phyloP scores from a whole-genome alignment of 1,140 invertebrate genomes.

The Papilio glaucus region DNA sequence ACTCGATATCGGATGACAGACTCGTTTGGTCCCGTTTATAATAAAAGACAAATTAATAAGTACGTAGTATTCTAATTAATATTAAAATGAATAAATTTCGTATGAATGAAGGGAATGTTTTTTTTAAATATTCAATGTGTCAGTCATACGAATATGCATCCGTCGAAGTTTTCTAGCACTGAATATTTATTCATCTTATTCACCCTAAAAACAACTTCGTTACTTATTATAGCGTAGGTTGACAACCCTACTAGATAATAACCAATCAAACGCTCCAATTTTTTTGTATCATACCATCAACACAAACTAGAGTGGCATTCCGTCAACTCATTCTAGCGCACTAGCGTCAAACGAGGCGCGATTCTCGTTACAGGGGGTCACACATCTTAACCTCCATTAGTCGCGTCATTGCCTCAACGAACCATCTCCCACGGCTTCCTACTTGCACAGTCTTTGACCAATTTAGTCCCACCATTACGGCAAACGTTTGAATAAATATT shows the following conservation, averaged over 20 bases:
- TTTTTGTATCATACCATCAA: constrained; percentile 33
- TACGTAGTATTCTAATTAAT: no score
- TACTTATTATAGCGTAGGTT: background rate
- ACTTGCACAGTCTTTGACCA: constrained; percentile 54
- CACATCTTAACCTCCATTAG: constrained; percentile 78
- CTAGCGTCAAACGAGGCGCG: constrained; percentile 67
- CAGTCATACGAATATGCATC: no score
- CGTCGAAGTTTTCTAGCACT: no score
- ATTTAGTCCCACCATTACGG: constrained; percentile 55
- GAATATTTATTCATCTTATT: no score
- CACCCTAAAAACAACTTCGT: background rate
- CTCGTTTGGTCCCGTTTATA: no score
- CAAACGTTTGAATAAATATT: constrained; percentile 45
- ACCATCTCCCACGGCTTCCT: constrained; percentile 69
- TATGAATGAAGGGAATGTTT: no score
- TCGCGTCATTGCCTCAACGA: constrained; percentile 58
- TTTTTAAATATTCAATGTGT: no score
- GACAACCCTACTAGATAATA: background rate
- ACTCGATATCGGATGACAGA: no score
- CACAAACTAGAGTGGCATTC: constrained; percentile 45
- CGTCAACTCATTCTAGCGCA: constrained; percentile 62
- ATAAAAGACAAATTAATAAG: no score
- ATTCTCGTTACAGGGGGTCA: constrained; percentile 64
- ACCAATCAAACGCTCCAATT: constrained; percentile 12
- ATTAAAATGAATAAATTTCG: no score